Evolutionary conservation across 2,888 invertebrate species (phyloP).

Genomic region (Caenorhabditis sp.): DNA sequence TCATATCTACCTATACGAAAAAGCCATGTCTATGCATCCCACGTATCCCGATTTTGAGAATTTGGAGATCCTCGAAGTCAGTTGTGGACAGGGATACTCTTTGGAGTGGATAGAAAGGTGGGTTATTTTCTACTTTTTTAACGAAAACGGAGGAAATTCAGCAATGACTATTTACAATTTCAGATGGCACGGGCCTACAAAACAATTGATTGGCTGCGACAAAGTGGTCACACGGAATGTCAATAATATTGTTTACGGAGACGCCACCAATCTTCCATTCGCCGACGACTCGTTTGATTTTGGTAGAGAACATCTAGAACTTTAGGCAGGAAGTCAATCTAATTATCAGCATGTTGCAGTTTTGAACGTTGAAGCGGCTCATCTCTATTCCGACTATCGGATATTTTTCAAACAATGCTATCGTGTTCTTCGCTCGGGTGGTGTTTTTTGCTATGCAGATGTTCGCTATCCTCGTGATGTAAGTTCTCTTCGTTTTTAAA

Average conservation of each 20-base stretch:
- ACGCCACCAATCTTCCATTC: slow-evolving; percentile 72
- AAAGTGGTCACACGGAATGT: slow-evolving; percentile 47
- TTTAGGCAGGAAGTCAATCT: not conserved
- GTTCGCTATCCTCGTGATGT: slow-evolving; percentile 73
- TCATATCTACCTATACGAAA: slow-evolving; percentile 77
- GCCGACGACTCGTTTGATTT: slow-evolving; percentile 54
- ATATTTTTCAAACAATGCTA: slow-evolving; percentile 73
- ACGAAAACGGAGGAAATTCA: not conserved
- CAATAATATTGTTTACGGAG: slow-evolving; percentile 62
- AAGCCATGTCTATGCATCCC: slow-evolving; percentile 74
- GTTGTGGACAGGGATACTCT: slow-evolving; percentile 79
- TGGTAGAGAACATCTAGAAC: slow-evolving; percentile 19
- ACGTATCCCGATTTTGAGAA: slow-evolving; percentile 70
- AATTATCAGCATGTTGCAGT: slow-evolving; percentile 64
- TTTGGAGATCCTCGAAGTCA: slow-evolving; percentile 75
- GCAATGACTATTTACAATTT: slow-evolving; percentile 41
- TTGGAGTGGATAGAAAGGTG: slow-evolving; percentile 76
- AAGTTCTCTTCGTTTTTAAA: not conserved
- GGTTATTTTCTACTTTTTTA: not conserved
- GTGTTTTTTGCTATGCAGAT: slow-evolving; percentile 77
- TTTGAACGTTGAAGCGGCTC: slow-evolving; percentile 78
- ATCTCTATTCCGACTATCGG: slow-evolving; percentile 71
- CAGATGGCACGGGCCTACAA: slow-evolving; percentile 73
- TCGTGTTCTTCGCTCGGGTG: slow-evolving; percentile 72
- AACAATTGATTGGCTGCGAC: slow-evolving; percentile 70